These are phyloP conservation scores for Pseudopleuronectes americanus DNA, from an alignment of 2,797 vertebrate species.

Conservation along the genomic window DNA sequence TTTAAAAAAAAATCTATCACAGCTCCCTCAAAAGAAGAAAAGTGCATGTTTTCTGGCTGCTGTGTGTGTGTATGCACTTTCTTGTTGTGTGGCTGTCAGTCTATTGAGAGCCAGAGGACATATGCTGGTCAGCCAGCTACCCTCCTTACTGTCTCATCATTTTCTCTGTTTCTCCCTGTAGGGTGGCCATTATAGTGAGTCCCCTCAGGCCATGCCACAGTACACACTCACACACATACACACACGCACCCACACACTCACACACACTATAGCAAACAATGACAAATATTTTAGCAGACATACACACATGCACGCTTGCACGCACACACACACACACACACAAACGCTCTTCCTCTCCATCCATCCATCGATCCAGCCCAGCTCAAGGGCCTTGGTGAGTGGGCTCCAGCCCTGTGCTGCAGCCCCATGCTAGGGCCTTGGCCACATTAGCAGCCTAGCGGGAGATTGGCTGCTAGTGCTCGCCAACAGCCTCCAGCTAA, in stretches of 20 bases:
- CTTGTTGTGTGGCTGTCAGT: constrained; percentile 54
- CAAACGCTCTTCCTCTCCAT: constrained; percentile 12
- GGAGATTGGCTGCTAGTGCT: constrained; percentile 41
- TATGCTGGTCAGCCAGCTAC: constrained; percentile 63
- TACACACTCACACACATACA: constrained; percentile 3
- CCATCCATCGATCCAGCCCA: constrained; percentile 51
- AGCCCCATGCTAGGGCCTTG: constrained; percentile 61
- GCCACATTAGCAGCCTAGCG: constrained; percentile 72
- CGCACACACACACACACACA: constrained; percentile 1
- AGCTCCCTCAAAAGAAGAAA: constrained; percentile 30
- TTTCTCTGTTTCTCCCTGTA: constrained; percentile 66
- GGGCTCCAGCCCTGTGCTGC: constrained; percentile 49
- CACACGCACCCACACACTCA: constrained; percentile 5
- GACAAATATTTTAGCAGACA: constrained; percentile 28
- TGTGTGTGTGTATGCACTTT: neutral
- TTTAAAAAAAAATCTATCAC: constrained; percentile 17
- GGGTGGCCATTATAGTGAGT: constrained; percentile 66
- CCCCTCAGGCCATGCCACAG: constrained; percentile 63
- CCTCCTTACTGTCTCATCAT: constrained; percentile 69
- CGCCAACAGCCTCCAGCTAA: constrained; percentile 66
- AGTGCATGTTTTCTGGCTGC: constrained; percentile 13
- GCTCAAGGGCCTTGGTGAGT: constrained; percentile 66
- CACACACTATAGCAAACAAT: constrained; percentile 33
- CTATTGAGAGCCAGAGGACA: constrained; percentile 65
- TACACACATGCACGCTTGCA: constrained; percentile 7